Conservation (phyloP, 2,797 vertebrate genomes). For the Sus cebifrons region DNA sequence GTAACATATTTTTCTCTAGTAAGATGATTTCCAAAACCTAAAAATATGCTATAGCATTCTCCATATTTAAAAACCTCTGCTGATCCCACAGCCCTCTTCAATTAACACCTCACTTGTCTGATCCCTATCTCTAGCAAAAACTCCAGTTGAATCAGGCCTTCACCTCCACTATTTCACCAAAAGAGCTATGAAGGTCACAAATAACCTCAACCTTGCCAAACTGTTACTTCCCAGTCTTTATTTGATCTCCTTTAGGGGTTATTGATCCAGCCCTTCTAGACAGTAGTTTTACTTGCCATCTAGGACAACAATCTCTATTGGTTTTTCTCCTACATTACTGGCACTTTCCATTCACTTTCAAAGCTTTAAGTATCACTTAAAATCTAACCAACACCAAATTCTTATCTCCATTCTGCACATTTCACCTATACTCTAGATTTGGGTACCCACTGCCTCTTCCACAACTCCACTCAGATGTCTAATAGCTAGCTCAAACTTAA, state of each 20-base stretch:
- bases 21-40: neutral
- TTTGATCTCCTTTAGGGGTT: neutral
- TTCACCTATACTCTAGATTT: neutral
- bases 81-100: neutral
- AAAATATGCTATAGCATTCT: neutral
- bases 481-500: neutral
- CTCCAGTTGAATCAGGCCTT: neutral
- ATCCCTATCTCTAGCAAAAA: neutral
- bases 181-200: neutral
- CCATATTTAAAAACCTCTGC: neutral
- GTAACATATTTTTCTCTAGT: slow-evolving; percentile 41
- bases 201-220: neutral
- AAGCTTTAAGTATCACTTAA: neutral
- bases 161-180: neutral
- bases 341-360: neutral
- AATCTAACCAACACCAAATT: slow-evolving; percentile 4
- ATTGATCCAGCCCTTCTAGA: neutral
- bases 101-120: neutral
- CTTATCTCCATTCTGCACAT: neutral
- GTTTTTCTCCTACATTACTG: neutral
- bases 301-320: neutral
- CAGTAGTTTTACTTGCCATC: neutral
- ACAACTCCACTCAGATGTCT: neutral
- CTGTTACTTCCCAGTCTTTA: neutral
- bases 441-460: neutral